Percentiles rank a stretch among this genome's conserved stretches.
These are phyloP conservation scores for Clepsis dumicolana DNA, from an alignment of 2,888 invertebrate genomes.

Conservation along the genomic window DNA sequence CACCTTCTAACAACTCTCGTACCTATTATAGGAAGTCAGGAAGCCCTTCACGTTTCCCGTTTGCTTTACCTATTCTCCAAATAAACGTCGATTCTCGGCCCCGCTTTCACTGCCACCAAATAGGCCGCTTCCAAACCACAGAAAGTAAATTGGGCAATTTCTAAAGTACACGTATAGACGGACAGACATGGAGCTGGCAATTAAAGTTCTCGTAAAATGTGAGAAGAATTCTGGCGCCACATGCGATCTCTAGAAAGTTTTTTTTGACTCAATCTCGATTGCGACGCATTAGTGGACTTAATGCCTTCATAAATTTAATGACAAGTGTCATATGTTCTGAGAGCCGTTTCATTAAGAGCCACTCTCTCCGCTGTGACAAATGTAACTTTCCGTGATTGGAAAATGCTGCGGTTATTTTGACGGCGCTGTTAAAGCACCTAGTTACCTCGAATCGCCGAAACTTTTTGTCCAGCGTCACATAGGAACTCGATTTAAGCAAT, in stretches of 20 bases:
- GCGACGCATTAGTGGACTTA: constrained; percentile 11
- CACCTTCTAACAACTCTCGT: neutral
- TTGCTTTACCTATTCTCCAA: constrained; percentile 12
- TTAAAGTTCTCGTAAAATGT: constrained; percentile 1
- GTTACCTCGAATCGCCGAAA: too few relatives aligned
- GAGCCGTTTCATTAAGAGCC: neutral
- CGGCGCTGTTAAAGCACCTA: too few relatives aligned
- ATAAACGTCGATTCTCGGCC: neutral
- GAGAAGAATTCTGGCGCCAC: constrained; percentile 4
- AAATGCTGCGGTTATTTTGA: too few relatives aligned
- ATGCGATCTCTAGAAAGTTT: constrained; percentile 15
- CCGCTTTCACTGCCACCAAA: constrained; percentile 12
- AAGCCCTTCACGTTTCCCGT: neutral
- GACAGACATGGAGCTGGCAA: neutral
- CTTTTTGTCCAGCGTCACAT: too few relatives aligned
- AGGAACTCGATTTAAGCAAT: too few relatives aligned
- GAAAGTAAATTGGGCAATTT: constrained; percentile 37
- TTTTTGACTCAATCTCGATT: constrained; percentile 15
- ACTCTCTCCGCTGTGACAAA: neutral
- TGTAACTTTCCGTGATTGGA: neutral
- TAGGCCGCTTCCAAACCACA: constrained; percentile 29
- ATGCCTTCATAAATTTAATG: constrained; percentile 16
- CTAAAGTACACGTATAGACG: constrained; percentile 5
- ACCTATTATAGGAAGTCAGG: neutral
- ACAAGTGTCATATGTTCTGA: constrained; percentile 4